Evolutionary conservation across 2,888 invertebrate species (phyloP).

Genomic region (Mesorhabditis sp.): DNA sequence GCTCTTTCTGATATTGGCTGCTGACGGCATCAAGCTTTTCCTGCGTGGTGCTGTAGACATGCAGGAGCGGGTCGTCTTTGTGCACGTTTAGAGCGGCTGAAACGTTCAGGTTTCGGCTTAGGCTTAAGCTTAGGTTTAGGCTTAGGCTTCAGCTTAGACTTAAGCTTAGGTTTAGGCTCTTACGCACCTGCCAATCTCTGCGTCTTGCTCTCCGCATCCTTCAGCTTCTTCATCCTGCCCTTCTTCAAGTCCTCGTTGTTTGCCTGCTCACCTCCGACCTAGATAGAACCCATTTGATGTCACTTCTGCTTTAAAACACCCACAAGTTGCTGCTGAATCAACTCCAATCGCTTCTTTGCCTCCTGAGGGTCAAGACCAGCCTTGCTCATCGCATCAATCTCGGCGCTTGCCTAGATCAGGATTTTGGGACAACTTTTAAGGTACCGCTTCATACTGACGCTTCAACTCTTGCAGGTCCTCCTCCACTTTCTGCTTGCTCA

Average conservation of each 20-base stretch:
- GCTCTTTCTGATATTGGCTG: conserved; percentile 69
- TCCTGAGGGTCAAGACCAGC: conserved; percentile 40
- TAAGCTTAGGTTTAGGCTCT: no score
- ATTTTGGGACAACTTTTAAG: conserved; percentile 6
- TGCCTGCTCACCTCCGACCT: conserved; percentile 59
- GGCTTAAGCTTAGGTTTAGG: not conserved
- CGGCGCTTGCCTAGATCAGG: conserved; percentile 26
- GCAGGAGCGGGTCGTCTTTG: conserved; percentile 69
- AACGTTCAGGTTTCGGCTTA: not conserved
- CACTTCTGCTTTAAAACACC: conserved; percentile 69
- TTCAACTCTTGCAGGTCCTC: conserved; percentile 66
- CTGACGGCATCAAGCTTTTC: conserved; percentile 74
- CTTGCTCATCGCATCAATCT: conserved; percentile 22
- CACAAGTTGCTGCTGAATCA: conserved; percentile 73
- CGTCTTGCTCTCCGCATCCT: conserved; percentile 69
- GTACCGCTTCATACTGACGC: conserved; percentile 65
- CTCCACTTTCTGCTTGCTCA: conserved; percentile 64
- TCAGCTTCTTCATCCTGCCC: conserved; percentile 69
- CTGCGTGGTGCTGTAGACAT: conserved; percentile 75
- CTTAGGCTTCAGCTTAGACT: conserved; percentile 4
- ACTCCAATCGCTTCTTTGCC: conserved; percentile 61
- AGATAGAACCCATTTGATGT: not conserved
- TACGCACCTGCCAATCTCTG: conserved; percentile 57
- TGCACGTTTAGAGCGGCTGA: conserved; percentile 64
- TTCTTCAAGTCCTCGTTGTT: conserved; percentile 73